Evolutionary conservation across 2,113 vertebrate genomes (phyloP).

Genomic region (Carlito syrichta): DNA sequence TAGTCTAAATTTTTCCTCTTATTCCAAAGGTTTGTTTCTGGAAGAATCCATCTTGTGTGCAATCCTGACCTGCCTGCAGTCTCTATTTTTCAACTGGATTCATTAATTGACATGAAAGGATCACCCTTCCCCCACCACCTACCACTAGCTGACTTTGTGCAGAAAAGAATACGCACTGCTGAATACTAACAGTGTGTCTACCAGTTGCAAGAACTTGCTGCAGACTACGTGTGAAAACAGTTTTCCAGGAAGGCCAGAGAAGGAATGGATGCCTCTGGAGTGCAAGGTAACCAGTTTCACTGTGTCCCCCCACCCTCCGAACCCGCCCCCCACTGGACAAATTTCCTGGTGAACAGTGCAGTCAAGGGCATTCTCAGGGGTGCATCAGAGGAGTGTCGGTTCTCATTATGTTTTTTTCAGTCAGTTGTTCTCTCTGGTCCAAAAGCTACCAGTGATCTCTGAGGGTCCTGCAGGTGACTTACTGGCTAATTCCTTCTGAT

Average conservation of each 20-base stretch:
- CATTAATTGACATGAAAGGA: background rate
- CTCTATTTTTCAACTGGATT: background rate
- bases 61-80: background rate
- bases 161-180: background rate
- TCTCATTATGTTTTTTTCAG: background rate
- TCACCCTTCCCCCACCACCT: too few species aligned
- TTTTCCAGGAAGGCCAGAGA: background rate
- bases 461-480: background rate
- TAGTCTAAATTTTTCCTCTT: background rate
- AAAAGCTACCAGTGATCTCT: background rate
- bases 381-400: accelerated
- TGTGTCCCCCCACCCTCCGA: accelerated
- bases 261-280: background rate
- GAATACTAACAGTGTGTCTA: background rate
- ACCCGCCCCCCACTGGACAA: background rate
- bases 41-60: background rate
- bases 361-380: background rate
- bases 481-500: background rate
- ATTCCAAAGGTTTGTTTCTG: background rate
- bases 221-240: background rate
- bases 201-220: background rate
- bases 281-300: background rate
- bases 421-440: background rate
- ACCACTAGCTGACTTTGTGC: background rate
- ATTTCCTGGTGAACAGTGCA: background rate